These are phyloP conservation scores for Junonia oenone DNA, from an alignment of 2,888 invertebrate species.

Conservation along the genomic window DNA sequence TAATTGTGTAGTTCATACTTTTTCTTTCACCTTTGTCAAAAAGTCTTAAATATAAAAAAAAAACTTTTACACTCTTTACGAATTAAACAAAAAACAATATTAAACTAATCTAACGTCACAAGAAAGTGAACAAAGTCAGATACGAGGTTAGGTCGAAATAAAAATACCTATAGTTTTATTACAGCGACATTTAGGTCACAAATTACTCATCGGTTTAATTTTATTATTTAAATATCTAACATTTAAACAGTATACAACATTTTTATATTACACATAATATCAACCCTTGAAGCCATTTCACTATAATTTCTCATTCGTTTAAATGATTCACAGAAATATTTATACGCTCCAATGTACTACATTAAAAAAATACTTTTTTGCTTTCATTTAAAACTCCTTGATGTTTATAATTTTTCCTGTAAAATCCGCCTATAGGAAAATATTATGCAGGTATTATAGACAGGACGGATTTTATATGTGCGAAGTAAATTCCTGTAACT, in stretches of 20 bases:
- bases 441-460: too few species aligned
- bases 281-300: conserved; percentile 10
- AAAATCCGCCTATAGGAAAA: too few species aligned
- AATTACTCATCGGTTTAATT: conserved; percentile 8
- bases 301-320: conserved; percentile 7
- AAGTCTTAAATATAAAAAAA: too few species aligned
- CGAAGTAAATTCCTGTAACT: too few species aligned
- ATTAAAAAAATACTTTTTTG: conserved; percentile 2
- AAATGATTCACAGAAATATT: conserved; percentile 6
- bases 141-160: background rate
- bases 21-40: too few species aligned
- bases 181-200: conserved; percentile 12
- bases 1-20: too few species aligned
- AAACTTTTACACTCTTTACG: too few species aligned
- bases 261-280: conserved; percentile 8
- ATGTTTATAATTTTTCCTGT: too few species aligned
- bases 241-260: conserved; percentile 5
- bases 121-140: background rate
- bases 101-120: background rate
- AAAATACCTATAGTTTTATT: conserved; percentile 17
- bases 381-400: conserved; percentile 12
- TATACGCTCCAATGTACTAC: conserved; percentile 2
- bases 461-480: too few species aligned
- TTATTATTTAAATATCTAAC: conserved; percentile 7
- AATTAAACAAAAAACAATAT: too few species aligned